Conservation (phyloP, 2,888 invertebrate genomes). For the Melikaiella ostensackeni region DNA sequence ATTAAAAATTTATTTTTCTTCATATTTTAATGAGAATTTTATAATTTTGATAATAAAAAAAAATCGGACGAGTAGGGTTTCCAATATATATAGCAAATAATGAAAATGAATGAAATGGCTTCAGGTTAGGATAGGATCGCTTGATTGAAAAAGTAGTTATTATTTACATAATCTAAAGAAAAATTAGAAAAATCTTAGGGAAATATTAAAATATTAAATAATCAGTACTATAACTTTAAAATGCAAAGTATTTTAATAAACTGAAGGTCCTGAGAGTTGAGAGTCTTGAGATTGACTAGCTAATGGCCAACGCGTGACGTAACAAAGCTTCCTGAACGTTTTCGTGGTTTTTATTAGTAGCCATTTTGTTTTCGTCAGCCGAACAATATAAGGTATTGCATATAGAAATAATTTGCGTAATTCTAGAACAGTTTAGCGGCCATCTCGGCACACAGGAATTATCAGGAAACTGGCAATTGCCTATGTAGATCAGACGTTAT, state of each 20-base stretch:
- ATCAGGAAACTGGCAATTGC: constrained; percentile 39
- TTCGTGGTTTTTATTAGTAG: constrained; percentile 65
- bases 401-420: constrained; percentile 67
- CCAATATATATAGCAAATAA: neutral
- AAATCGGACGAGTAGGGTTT: neutral
- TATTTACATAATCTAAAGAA: neutral
- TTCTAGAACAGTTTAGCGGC: constrained; percentile 58
- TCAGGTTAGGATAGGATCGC: neutral
- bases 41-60: neutral
- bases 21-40: neutral
- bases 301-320: constrained; percentile 60
- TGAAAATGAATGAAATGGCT: neutral
- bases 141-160: neutral
- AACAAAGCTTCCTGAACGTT: constrained; percentile 57
- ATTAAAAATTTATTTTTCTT: neutral
- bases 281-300: neutral
- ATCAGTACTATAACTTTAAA: neutral
- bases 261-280: neutral
- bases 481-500: constrained; percentile 44
- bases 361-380: constrained; percentile 74
- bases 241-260: neutral
- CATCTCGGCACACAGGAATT: constrained; percentile 42
- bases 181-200: neutral
- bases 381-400: constrained; percentile 74
- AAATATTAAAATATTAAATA: neutral